Percentiles rank a stretch among this genome's conserved stretches.
These are phyloP conservation scores for Clitarchus hookeri DNA, from an alignment of 2,888 invertebrate genomes.

Conservation along the genomic window DNA sequence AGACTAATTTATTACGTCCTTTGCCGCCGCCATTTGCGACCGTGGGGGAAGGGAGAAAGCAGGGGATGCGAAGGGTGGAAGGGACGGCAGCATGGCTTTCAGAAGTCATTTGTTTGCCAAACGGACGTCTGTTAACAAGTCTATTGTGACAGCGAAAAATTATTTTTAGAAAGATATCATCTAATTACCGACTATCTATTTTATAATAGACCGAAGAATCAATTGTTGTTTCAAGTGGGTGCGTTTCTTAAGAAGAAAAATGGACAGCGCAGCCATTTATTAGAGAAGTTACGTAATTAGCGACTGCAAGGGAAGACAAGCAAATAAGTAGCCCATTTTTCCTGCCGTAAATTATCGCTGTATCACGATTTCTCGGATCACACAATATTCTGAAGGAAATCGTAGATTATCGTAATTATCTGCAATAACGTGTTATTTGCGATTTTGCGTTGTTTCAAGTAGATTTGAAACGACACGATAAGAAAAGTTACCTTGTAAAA, in stretches of 20 bases:
- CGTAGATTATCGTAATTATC: background rate
- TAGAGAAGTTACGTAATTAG: background rate
- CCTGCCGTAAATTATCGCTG: background rate
- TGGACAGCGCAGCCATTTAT: background rate
- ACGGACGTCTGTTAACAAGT: conserved; percentile 41
- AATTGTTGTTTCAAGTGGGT: background rate
- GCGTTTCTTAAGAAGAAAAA: background rate
- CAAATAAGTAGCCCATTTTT: background rate
- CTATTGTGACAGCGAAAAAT: conserved; percentile 40
- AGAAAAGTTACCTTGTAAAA: background rate
- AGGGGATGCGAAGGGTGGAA: background rate
- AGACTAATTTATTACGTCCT: conserved; percentile 7
- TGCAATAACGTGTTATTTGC: conserved; percentile 4
- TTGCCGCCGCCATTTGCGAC: background rate
- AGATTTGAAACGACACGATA: background rate
- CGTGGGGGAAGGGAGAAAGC: background rate
- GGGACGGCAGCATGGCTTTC: background rate
- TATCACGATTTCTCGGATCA: background rate
- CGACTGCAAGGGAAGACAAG: background rate
- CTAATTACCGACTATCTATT: background rate
- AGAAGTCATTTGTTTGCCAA: conserved; percentile 36
- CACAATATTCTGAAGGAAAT: background rate
- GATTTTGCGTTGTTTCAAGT: background rate
- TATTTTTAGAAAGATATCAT: conserved; percentile 29
- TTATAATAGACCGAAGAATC: background rate